Evolutionary conservation across 2,888 invertebrate genomes (phyloP).

Genomic region (Pristionchus mayeri): DNA sequence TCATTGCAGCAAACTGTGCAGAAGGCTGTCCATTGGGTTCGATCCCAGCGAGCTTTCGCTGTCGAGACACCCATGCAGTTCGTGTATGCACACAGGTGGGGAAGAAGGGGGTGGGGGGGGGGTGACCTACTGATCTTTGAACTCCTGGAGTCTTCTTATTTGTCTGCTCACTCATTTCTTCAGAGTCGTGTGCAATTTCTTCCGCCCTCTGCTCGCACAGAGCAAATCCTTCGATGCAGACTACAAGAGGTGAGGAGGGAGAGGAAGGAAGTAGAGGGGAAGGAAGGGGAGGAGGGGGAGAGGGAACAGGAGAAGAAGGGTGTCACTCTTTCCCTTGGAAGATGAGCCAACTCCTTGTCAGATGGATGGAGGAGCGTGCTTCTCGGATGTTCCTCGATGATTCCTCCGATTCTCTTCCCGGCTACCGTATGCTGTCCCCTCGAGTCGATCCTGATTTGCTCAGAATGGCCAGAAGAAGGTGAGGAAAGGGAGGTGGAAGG

Average conservation of each 20-base stretch:
- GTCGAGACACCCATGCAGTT: slow-evolving; percentile 75
- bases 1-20: slow-evolving; percentile 70
- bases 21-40: slow-evolving; percentile 71
- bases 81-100: slow-evolving; percentile 60
- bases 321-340: no score
- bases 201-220: slow-evolving; percentile 56
- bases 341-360: no score
- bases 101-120: no score
- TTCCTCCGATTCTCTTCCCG: slow-evolving; percentile 54
- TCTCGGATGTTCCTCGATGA: slow-evolving; percentile 72
- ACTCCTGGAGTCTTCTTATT: background rate
- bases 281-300: slow-evolving; percentile 66
- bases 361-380: slow-evolving; percentile 71
- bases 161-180: background rate
- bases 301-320: no score
- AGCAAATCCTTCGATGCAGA: slow-evolving; percentile 65
- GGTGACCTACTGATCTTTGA: background rate
- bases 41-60: slow-evolving; percentile 68
- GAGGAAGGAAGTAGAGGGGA: no score
- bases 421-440: slow-evolving; percentile 82
- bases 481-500: slow-evolving; percentile 18
- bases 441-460: slow-evolving; percentile 72
- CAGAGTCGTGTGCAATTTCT: slow-evolving; percentile 68
- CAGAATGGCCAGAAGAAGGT: slow-evolving; percentile 59
- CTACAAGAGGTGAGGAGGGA: slow-evolving; percentile 67